Evolutionary conservation across 64 coral and sea anemone genomes (phyloP).

Genomic region (Stylophora pistillata): DNA sequence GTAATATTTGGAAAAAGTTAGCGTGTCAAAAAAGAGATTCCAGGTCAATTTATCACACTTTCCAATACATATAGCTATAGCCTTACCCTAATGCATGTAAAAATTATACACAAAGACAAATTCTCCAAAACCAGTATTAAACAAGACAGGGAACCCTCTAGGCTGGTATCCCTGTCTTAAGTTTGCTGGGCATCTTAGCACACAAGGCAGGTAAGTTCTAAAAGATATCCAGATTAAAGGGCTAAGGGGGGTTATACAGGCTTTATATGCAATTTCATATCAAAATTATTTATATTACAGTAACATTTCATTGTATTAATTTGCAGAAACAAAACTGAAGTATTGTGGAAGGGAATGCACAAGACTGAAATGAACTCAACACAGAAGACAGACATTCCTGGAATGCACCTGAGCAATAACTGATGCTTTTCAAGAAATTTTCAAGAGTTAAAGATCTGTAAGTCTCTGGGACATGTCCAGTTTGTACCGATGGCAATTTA

Average conservation of each 20-base stretch:
- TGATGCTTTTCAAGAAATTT: constrained; percentile 44
- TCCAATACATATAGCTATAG: constrained; percentile 27
- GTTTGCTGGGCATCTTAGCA: constrained; percentile 14
- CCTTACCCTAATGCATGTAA: constrained; percentile 17
- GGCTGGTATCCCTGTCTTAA: constrained; percentile 26
- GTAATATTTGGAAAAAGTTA: constrained; percentile 44
- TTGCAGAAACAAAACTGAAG: constrained; percentile 28
- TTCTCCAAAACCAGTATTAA: constrained; percentile 45
- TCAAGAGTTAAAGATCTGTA: constrained; percentile 44
- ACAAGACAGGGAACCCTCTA: constrained; percentile 50
- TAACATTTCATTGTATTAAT: constrained; percentile 40
- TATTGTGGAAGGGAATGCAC: not conserved
- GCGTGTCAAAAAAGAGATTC: constrained; percentile 18
- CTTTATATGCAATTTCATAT: constrained; percentile 28
- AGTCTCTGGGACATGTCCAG: constrained; percentile 22
- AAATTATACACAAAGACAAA: constrained; percentile 11
- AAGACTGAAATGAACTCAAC: constrained; percentile 38
- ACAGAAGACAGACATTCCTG: constrained; percentile 10
- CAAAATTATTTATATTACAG: constrained; percentile 38
- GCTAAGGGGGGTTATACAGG: constrained; percentile 32
- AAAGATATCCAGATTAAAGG: constrained; percentile 10
- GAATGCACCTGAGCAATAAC: constrained; percentile 40
- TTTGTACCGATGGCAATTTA: constrained; percentile 26
- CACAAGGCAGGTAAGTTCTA: constrained; percentile 40
- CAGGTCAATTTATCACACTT: constrained; percentile 41